phyloP scores from a whole-genome alignment of 2,888 invertebrate species.

The Lasioglossum oenotherae region DNA sequence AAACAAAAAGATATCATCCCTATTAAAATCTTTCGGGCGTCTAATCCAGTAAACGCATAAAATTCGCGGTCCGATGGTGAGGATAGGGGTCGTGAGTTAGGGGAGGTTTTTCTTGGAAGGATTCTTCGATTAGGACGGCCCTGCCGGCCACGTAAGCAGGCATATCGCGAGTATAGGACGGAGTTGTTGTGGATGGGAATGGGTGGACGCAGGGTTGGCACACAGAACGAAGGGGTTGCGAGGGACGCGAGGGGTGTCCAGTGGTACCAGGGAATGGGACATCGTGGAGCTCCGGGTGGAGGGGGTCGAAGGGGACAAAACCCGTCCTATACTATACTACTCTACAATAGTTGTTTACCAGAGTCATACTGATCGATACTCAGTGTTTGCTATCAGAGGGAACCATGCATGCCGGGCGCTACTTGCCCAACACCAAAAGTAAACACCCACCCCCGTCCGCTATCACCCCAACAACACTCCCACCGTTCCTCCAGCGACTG shows the following conservation, averaged over 20 bases:
- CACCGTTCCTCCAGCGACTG: constrained; percentile 69
- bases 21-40: background rate
- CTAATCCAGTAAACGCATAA: background rate
- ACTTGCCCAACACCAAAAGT: constrained; percentile 83
- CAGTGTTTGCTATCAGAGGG: constrained; percentile 83
- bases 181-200: constrained; percentile 72
- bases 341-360: constrained; percentile 84
- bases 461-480: constrained; percentile 76
- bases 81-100: background rate
- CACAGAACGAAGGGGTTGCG: constrained; percentile 69
- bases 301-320: constrained; percentile 70
- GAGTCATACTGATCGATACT: constrained; percentile 84
- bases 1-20: background rate
- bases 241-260: constrained; percentile 55
- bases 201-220: constrained; percentile 69
- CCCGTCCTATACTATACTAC: constrained; percentile 80
- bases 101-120: constrained; percentile 25
- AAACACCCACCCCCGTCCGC: constrained; percentile 79
- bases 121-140: constrained; percentile 66
- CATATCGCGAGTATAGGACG: constrained; percentile 77
- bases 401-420: constrained; percentile 82
- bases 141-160: constrained; percentile 77
- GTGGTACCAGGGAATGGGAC: constrained; percentile 54
- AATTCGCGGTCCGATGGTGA: background rate
- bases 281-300: constrained; percentile 50